A percentile compares a stretch with the other conserved stretches of the same genome.
Conservation (phyloP, 2,888 invertebrate genomes). For the Disparrhopalites patrizii region DNA sequence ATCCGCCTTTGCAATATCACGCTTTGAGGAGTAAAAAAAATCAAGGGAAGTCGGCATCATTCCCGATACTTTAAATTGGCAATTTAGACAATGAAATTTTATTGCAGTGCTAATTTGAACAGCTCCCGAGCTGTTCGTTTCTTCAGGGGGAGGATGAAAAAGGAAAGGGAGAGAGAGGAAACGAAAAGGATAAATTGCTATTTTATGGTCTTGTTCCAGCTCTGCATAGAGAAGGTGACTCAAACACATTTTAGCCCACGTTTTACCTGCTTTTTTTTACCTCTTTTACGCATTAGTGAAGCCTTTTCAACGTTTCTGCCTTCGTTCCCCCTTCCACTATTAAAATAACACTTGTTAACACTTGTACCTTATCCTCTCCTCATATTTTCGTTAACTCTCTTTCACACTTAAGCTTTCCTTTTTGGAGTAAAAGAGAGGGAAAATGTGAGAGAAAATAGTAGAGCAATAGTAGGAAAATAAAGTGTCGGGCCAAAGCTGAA, state of each 20-base stretch:
- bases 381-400: background rate
- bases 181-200: conserved; percentile 1
- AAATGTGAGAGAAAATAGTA: background rate
- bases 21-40: background rate
- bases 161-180: background rate
- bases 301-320: too few species aligned
- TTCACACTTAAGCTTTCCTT: background rate
- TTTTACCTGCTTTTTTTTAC: conserved; percentile 4
- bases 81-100: conserved; percentile 31
- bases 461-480: background rate
- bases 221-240: conserved; percentile 12
- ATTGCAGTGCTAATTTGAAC: conserved; percentile 26
- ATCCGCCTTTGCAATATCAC: background rate
- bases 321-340: background rate
- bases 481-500: conserved; percentile 2
- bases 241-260: background rate
- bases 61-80: conserved; percentile 23
- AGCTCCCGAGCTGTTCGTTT: background rate
- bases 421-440: background rate
- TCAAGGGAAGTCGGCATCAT: background rate
- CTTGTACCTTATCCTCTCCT: background rate
- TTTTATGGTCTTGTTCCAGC: conserved; percentile 14
- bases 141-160: background rate
- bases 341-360: background rate
- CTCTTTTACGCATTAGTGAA: too few species aligned